Conservation (phyloP, 2,888 invertebrate genomes). For the Lapara coniferarum region DNA sequence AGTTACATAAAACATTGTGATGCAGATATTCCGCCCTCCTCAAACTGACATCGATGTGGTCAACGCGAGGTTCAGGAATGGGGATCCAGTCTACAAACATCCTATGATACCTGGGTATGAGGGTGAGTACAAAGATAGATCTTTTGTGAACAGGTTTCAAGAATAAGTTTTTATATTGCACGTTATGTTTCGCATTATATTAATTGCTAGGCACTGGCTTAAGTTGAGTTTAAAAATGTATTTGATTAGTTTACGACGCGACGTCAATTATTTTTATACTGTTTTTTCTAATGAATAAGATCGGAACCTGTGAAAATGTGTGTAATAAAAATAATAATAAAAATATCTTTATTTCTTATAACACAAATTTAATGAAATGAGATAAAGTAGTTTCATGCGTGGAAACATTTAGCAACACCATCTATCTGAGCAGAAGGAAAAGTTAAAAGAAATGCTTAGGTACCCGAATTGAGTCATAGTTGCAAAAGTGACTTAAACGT, state of each 20-base stretch:
- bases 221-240: too few relatives aligned
- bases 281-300: background rate
- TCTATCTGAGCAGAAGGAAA: slow-evolving; percentile 5
- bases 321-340: too few relatives aligned
- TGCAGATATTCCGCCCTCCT: slow-evolving; percentile 84
- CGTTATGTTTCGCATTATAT: background rate
- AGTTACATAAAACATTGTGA: slow-evolving; percentile 27
- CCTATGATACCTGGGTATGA: slow-evolving; percentile 90
- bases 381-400: background rate
- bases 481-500: slow-evolving; percentile 13
- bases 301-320: background rate
- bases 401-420: background rate
- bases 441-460: background rate
- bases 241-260: too few relatives aligned
- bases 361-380: too few relatives aligned
- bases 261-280: background rate
- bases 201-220: too few relatives aligned
- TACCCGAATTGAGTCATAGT: slow-evolving; percentile 1
- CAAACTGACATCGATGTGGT: slow-evolving; percentile 86
- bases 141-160: too few relatives aligned
- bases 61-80: slow-evolving; percentile 85
- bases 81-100: slow-evolving; percentile 88
- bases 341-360: too few relatives aligned
- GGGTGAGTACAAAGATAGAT: slow-evolving; percentile 70
- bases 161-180: too few relatives aligned